Evolutionary conservation across 2,113 vertebrate species (phyloP), one percentile per base, ranked within the genome.

Genomic region (Pseudorasbora parva): DNA sequence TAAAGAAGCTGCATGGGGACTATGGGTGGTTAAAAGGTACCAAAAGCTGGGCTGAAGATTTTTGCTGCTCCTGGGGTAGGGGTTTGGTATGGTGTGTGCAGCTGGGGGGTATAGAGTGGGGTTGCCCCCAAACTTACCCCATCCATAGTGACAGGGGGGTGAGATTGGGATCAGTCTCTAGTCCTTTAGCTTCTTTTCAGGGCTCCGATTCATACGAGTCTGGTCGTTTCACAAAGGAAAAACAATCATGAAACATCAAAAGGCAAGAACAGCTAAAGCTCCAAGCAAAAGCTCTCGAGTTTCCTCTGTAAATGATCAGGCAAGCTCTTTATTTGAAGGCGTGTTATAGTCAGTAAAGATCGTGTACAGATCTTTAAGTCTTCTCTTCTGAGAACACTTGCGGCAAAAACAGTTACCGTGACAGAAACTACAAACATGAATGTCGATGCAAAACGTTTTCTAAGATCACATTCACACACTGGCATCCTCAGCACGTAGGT

Each of bases 181-280:
- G 87, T 88, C 87, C 87, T 81, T 86, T 85, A 82, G 75, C 87
- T 86, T 85, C 87, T 68, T 88, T 79, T 86, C 81, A 66, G 45
- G 84, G 84, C 84, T 88, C 84, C 87, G 25, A 83, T 83, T 87
- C 86, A 81, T 83, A 81, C 75, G 84, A 85, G 60, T 88, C 87
- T 88, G 77, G 81, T 51, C 84, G 62, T 88, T 88, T 88, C 84
- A 88, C 86, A 88, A 75, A 83, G 85, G 84, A 86, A 86, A 88
- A 88, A 88, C 81, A 88, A 77, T 72, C 25, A 88, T 80, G 60
- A 86, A 88, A 88, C 80, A 87, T 71, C 64, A 78, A 71, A 87
- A 84, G 41, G 59, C 60, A 82, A 84, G 80, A 71, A 77, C 33
- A 23, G 21, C 10, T 49, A 43, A 78, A 81, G 74, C 45, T 60